Evolutionary conservation across 2,888 invertebrate species (phyloP), one percentile per base, ranked within the genome.

Genomic region (Dynastes maya): DNA sequence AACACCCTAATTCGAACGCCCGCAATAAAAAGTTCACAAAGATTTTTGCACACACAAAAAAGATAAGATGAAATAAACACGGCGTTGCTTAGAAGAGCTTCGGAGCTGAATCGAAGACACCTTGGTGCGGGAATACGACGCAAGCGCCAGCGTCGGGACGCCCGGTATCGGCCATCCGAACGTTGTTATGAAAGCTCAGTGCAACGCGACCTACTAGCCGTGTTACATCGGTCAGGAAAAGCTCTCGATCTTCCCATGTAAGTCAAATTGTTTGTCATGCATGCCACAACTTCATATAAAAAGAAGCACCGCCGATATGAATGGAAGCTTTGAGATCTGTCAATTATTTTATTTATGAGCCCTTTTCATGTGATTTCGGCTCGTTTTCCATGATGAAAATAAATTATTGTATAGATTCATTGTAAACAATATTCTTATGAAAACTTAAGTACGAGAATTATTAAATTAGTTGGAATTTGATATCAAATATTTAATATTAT

Each of bases 41-140:
- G 72, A 74, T 74, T 74, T 61, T 45, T 4, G 9, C 61, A 13
- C 29, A 49, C 9, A 58, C 53, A 77, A 71, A 63, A 67, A 68
- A 63, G 53, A 51, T 37, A 51, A 71, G 61, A 72, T 53, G 63
- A 71, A 77, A 53, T 78, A 71, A 78, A 51, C 71, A 64, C 49
- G 63, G 70, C 51, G 51, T 64, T 55, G 49, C 22, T 58, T 49
- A 32, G 71, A 51, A 53, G 65, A 16, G 65, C 65, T 53, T 71
- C 55, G 13, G 40, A 40, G 64, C 72, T 71, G 72, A 83, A 83
- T 83, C 82, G 83, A 83, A 83, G 82, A 82, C 83, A 82, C 83
- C 83, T 81, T 81, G 79, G 79, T 79, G 78, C 81, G 80, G 80
- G 78, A 79, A 81, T 71, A 78, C 80, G 78, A 79, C 80, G 80